Evolutionary conservation across 2,113 vertebrate genomes (phyloP).

Genomic region (Zosterops pallidus): DNA sequence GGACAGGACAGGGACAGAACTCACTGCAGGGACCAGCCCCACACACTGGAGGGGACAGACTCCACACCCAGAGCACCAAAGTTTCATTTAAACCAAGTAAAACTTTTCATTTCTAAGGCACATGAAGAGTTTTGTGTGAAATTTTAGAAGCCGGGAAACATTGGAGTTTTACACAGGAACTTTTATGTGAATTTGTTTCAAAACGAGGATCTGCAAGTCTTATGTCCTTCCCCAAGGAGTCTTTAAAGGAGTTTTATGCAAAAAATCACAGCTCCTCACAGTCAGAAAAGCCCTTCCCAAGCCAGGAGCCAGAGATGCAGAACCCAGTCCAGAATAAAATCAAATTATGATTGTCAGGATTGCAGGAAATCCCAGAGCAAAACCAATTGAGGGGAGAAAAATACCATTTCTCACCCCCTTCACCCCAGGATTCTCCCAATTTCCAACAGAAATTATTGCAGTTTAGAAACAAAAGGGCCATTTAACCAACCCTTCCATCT

Average conservation of each 20-base stretch:
- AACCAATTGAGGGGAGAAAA: background rate
- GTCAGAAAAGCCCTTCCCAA: background rate
- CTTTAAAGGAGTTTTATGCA: background rate
- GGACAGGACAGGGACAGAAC: background rate
- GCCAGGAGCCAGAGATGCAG: background rate
- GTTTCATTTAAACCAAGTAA: background rate
- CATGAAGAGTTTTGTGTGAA: background rate
- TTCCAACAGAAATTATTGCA: background rate
- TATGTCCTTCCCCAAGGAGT: background rate
- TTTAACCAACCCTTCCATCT: background rate
- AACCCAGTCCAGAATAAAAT: background rate
- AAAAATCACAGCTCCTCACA: background rate
- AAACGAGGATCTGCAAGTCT: background rate
- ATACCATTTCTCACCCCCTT: background rate
- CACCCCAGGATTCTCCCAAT: rapidly evolving
- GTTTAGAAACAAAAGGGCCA: background rate
- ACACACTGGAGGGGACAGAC: rapidly evolving
- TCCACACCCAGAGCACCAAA: background rate
- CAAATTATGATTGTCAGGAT: background rate
- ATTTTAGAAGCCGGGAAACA: background rate
- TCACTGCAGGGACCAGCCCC: background rate
- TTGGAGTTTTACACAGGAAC: background rate
- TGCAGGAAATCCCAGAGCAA: background rate
- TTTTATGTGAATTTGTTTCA: background rate
- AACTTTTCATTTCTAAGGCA: background rate